Base-by-base conservation (phyloP, 2,797 vertebrate species). In the Anolis apletophallus region DNA sequence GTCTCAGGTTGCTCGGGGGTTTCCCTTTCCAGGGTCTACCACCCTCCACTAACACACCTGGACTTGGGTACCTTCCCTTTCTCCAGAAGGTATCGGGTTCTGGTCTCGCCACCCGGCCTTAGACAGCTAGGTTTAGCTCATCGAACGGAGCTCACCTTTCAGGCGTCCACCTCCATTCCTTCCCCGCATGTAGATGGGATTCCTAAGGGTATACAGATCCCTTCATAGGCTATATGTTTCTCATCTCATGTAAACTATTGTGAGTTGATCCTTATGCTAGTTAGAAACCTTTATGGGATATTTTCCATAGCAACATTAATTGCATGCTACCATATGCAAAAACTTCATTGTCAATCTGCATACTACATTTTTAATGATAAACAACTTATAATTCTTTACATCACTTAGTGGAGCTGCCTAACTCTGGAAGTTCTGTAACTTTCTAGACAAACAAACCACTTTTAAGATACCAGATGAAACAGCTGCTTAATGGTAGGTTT, bases 401-500 rank as follows among this genome's bases (percentile, higher is more conserved):
- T 82, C 57, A 69, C 57, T 76, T 32, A 46, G 13, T 71, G 50
- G 55, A 52, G 50, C 52, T 52, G 29, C 68, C 55, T 21, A 78
- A 50, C 34, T 83, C 52, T 83, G 81, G 46, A 72, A n/a, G 46
- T 46, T 59, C 8, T 64, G 46, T 40, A 67, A 76, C 57, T 82
- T 82, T 55, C 54, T 5, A 64, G 40, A 71, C 32, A 64, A 74
- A 81, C 40, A 26, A 83, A 61, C 23, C n/a, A 54, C 40, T 64
- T 81, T 81, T 86, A 52, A 67, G 26, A 75, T 52, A 79, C 23
- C 32, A 61, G 71, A 77, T 29, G 21, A n/a, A 78, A 79, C 86
- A 87, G 86, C 81, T 87, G 86, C 52, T 83, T 87, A 87, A 87
- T 87, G 55, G 50, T 50, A 87, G 67, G 64, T 77, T 34, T 77